Base-by-base conservation (phyloP, 23 tunicate genomes). In the Diplosoma virens region DNA sequence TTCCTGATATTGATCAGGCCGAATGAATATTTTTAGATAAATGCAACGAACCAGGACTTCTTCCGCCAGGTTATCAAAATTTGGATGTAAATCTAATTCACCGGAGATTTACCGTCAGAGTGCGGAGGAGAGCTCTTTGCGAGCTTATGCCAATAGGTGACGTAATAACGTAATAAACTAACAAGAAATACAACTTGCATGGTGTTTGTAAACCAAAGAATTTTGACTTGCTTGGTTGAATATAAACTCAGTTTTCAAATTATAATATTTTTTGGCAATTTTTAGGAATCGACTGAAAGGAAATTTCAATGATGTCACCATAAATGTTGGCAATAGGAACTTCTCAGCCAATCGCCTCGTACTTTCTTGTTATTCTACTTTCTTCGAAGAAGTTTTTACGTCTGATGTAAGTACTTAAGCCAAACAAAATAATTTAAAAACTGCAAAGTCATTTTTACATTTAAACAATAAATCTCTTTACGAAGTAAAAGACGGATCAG, bases 51-150 rank as follows among this genome's bases (percentile, higher is more conserved):
- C 69, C 9, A 61, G 69, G 21, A 34, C 69, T 27, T 61, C 30
- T 27, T 61, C 69, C 7, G 69, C 35, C 6, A 28, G 69, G 30
- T 26, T 11, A 5, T n/a, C 9, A 29, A 61, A 22, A 34, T 29
- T 67, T 2, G 36, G 74, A 11, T 50, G 74, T 3, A 67, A 67
- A 36, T 18, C 74, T 34, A 22, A 3, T 16, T 26, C 74, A 2
- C 74, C 74, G 3, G 74, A 67, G 36, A 22, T 67, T 6, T 67
- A 37, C 74, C 52, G 74, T 26, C 74, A 67, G 52, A 67, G 74
- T n/a, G 52, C 50, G 74, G 24, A 67, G 24, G 28, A 67, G 52
- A 67, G 27, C 27, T 2, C 29, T 25, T 52, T 67, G 35, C 74
- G 74, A 2, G 74, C 35, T 24, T 67, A 35, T 22, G 74, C 74